Conservation (phyloP, 2,113 vertebrate species). For the Sapayoa aenigma region DNA sequence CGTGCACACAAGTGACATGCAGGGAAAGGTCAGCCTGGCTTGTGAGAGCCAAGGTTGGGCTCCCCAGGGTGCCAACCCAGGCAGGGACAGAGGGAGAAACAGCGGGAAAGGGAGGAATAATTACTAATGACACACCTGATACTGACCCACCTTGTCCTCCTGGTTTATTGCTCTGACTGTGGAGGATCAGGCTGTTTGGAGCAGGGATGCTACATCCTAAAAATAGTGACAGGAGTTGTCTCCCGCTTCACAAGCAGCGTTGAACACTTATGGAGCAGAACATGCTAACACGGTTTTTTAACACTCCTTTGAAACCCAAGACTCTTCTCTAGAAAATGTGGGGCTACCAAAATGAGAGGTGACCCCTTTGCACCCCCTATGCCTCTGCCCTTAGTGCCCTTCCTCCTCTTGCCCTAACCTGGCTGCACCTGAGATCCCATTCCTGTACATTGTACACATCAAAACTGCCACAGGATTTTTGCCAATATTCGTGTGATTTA, state of each 20-base stretch:
- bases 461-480: neutral
- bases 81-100: neutral
- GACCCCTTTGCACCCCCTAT: neutral
- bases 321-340: neutral
- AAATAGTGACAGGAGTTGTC: neutral
- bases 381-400: neutral
- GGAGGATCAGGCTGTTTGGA: neutral
- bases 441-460: fast-evolving
- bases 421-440: fast-evolving
- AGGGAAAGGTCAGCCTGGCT: neutral
- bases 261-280: neutral
- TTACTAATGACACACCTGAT: neutral
- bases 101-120: neutral
- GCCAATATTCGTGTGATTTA: neutral
- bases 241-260: neutral
- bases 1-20: neutral
- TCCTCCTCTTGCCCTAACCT: neutral
- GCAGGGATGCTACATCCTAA: neutral
- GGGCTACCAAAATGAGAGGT: neutral
- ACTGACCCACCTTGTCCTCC: neutral
- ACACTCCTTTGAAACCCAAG: fast-evolving
- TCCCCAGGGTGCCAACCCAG: neutral
- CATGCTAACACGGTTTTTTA: neutral
- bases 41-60: neutral
- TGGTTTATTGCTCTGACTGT: neutral